Evolutionary conservation across 1,140 invertebrate genomes (phyloP), one percentile per base, ranked within the genome.

Genomic region (Trichoplusia ni): DNA sequence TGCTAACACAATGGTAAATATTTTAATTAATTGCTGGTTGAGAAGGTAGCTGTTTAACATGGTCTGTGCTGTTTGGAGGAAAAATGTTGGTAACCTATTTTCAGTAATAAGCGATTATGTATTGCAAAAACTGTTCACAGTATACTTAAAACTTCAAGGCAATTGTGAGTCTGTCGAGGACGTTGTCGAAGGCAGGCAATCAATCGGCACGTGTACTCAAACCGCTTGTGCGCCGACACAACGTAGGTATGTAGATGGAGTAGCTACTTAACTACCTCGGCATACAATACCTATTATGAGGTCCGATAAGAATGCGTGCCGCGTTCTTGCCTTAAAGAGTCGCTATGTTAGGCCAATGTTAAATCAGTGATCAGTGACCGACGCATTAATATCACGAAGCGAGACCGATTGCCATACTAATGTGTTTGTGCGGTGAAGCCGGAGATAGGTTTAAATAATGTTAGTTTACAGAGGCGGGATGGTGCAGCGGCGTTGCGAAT

Each of bases 401-500:
- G 19, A 65, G 11, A 31, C 42, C 27, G 27, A 19, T 27, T 16
- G 2, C 11, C 11, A 27, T 49, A 23, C 8, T 60, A 21, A n/a
- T n/a, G n/a, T n/a, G n/a, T n/a, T n/a, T 13, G 46, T 33, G 13
- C 31, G 47, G 54, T 16, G 14, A 11, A 49, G 27, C 33, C 51
- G 46, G 33, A 51, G 23, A 51, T 62, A 16, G 46, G 3, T 25
- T 51, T 38, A 40, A 51, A 64, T 37, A 31, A 58, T 64, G 51
- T 47, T 29, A 59, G 42, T 46, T 64, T 77, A 75, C 73, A 67
- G 42, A 37, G 65, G 61, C 65, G 69, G 51, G 66, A 71, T 82
- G 80, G 72, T 84, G 80, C 77, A 79, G 71, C 77, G 74, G 69
- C 75, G 77, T 62, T 82, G 78, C 75, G 76, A 82, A 84, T 85